Base-by-base conservation (phyloP, 2,888 invertebrate species). In the Drosophila recens region DNA sequence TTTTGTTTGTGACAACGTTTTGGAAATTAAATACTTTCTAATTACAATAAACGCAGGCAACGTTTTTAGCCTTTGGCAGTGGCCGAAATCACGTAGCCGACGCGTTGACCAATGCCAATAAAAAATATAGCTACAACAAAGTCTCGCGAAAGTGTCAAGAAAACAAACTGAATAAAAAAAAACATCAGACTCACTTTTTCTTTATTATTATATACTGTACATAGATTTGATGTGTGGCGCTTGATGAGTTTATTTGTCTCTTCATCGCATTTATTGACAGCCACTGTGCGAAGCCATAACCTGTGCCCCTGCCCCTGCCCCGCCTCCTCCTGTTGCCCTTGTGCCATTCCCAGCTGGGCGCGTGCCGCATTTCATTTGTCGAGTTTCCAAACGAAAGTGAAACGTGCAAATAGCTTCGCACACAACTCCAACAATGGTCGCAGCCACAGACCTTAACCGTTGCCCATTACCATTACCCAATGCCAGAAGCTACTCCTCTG, bases 11-110 rank as follows among this genome's bases (percentile, higher is more conserved):
- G 57, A 67, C 62, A 72, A 72, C 72, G 75, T 74, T 72, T 76
- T 83, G 79, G 89, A 82, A 89, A 82, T 89, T 90, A 90, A 89
- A 90, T 88, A 90, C 89, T 89, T 89, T 89, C 89, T 89, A 89
- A 89, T 89, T 88, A 88, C 83, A 90, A 88, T 85, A 80, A 90
- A 78, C 80, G 74, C 78, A 76, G 85, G 72, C 87, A 79, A 66
- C 72, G 72, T 59, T 70, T 66, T 66, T 78, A 75, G 82, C 82
- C 82, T 87, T 82, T 82, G 82, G 82, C 82, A 72, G 79, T 62
- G 56, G 56, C 82, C 67, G 69, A 87, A 85, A 83, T 88, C 83
- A 83, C 83, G 83, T 83, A 83, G 86, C 68, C 82, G 77, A 73
- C 77, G 66, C 66, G 69, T 77, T 72, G 77, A 73, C 88, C 82